Base-by-base conservation (phyloP, 2,797 vertebrate genomes). In the Sebastes itinus region DNA sequence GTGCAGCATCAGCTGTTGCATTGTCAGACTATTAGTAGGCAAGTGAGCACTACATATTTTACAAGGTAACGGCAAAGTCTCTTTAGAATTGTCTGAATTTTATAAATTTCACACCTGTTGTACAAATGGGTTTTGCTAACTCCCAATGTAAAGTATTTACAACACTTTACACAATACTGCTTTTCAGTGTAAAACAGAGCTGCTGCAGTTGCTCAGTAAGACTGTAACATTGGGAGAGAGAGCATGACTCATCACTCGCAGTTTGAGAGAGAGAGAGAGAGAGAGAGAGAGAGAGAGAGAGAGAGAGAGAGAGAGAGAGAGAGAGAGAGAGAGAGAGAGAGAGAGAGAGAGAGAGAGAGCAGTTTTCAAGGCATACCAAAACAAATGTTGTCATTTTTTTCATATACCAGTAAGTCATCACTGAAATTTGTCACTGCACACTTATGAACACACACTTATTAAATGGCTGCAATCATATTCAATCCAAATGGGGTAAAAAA, bases 1-100 rank as follows among this genome's bases (percentile, higher is more conserved):
- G 60, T 52, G 72, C 73, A 68, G 81, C 78, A 69, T 82, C 82
- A 80, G 87, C 79, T 75, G 79, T 69, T 75, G 30, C 66, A 70
- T 30, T 78, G 77, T 87, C 63, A 69, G n/a, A 33, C 54, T 58
- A 71, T 72, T 69, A 55, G 63, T 42, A 38, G 28, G 28, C 22
- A 60, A 78, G 42, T 65, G 38, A 54, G 56, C 62, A 23, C 27
- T 8, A 27, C 32, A 56, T 6, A 6, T 14, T 42, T 6, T 10
- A 14, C 2, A 55, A 42, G 6, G 55, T 14, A 38, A 72, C 67
- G 28, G 35, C 27, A 60, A 3, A 3, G 9, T 46, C 52, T 27
- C 18, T 54, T 38, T 20, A 28, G 8, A 60, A 49, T 4, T 32
- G 9, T 65, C 30, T 9, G 5, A 64, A 54, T 28, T n/a, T 54